phyloP scores from a whole-genome alignment of 2,888 invertebrate species.

The Siphonodentalium dalli region DNA sequence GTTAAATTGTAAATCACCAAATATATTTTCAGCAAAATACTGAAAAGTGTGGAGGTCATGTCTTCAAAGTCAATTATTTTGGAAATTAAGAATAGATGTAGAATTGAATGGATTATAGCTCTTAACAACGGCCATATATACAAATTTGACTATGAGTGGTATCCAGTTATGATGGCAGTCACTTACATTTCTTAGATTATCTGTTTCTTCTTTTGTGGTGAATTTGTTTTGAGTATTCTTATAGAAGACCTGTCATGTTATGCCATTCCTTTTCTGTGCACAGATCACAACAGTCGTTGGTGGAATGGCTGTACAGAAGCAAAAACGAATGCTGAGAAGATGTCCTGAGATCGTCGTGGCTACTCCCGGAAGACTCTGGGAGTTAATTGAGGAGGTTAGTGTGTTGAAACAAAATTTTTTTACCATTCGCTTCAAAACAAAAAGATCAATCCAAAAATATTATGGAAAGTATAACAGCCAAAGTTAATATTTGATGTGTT shows the following conservation, averaged over 20 bases:
- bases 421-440: too few relatives aligned
- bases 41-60: not conserved
- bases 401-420: not conserved
- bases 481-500: too few relatives aligned
- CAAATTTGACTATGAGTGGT: too few relatives aligned
- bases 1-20: not conserved
- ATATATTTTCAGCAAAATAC: too few relatives aligned
- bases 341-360: slow-evolving; percentile 92
- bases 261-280: slow-evolving; percentile 9
- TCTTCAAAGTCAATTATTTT: not conserved
- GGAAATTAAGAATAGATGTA: too few relatives aligned
- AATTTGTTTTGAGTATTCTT: not conserved
- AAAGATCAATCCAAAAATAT: too few relatives aligned
- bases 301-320: slow-evolving; percentile 92
- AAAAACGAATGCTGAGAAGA: slow-evolving; percentile 82
- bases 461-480: too few relatives aligned
- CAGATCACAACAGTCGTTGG: slow-evolving; percentile 86
- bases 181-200: not conserved
- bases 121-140: not conserved
- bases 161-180: not conserved
- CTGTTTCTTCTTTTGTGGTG: not conserved
- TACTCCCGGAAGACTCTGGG: slow-evolving; percentile 97
- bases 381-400: slow-evolving; percentile 78
- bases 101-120: too few relatives aligned
- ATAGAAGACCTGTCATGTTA: not conserved